Base-by-base conservation (phyloP, 2,888 invertebrate genomes). In the Troglohyphantes excavatus region DNA sequence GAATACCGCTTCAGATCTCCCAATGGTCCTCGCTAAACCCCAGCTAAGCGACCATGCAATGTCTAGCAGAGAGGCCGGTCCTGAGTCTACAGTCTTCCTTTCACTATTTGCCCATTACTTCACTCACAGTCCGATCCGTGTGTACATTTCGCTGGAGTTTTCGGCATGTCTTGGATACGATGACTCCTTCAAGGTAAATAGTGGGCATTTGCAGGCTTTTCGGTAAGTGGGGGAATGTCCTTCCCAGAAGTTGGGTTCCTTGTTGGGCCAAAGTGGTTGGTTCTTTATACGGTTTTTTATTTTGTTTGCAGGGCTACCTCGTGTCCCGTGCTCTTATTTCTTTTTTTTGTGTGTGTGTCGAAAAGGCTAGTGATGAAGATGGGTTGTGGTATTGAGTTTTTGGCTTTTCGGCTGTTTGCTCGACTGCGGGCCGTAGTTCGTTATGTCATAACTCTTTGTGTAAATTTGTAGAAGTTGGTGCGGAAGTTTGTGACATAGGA, bases 61-160 rank as follows among this genome's bases (percentile, higher is more conserved):
- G 65, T 21, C 63, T 78, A 17, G 43, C 46, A 13, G 53, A 39
- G 61, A 46, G 65, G 79, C 33, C 73, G 65, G 27, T 27, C 46
- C 43, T 73, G 19, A 53, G 79, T 29, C 53, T 19, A 53, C 46
- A 46, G 27, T 73, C 83, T 83, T 39, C 65, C 27, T 61, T 76
- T 21, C 78, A 61, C 76, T 86, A 46, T 86, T 86, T 86, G 53
- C 70, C 85, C 85, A 86, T 86, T 86, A 86, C 85, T 86, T 78
- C 76, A 86, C 65, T 43, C 59, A 26, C 61, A 70, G 76, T 76
- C 53, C 39, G 27, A 59, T 70, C 61, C 85, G 17, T 86, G 76
- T 86, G 85, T 86, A 86, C 85, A 39, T 59, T 78, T 26, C 61
- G 26, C 68, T 23, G 61, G 53, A 61, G 72, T 83, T 73, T 73